These are phyloP conservation scores for Acrocephalus kingi DNA, from an alignment of 2,113 vertebrate species.

Conservation along the genomic window DNA sequence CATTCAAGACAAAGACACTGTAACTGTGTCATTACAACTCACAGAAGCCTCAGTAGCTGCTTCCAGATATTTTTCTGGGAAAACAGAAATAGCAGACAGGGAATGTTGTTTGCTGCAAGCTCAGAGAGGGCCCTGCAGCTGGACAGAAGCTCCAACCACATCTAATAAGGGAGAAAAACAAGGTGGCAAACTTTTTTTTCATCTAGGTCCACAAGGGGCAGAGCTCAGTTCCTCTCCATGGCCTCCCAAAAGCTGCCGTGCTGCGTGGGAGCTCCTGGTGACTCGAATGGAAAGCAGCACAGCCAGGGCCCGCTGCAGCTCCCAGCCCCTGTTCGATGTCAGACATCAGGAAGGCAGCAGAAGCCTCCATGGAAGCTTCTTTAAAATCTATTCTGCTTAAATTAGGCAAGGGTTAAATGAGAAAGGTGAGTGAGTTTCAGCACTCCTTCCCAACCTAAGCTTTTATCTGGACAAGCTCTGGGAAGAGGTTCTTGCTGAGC, in stretches of 20 bases:
- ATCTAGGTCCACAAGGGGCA: background rate
- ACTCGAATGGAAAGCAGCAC: background rate
- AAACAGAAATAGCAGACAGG: background rate
- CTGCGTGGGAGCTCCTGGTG: background rate
- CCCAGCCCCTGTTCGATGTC: fast-evolving
- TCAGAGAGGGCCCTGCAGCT: background rate
- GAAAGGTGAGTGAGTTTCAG: background rate
- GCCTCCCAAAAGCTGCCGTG: background rate
- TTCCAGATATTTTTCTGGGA: background rate
- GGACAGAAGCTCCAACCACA: background rate
- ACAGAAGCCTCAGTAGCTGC: background rate
- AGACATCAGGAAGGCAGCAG: background rate
- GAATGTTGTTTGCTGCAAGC: fast-evolving
- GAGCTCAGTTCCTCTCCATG: background rate
- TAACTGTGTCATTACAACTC: background rate
- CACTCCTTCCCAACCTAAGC: background rate
- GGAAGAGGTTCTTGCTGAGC: background rate
- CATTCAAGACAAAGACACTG: background rate
- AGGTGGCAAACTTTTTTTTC: background rate
- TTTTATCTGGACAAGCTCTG: background rate
- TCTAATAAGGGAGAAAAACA: background rate
- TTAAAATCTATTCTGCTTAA: background rate
- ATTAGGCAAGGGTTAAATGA: background rate
- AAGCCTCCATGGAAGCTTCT: background rate
- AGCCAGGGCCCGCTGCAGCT: background rate